Evolutionary conservation across 2,888 invertebrate species (phyloP).

Genomic region (Drepanosiphum platanoidis): DNA sequence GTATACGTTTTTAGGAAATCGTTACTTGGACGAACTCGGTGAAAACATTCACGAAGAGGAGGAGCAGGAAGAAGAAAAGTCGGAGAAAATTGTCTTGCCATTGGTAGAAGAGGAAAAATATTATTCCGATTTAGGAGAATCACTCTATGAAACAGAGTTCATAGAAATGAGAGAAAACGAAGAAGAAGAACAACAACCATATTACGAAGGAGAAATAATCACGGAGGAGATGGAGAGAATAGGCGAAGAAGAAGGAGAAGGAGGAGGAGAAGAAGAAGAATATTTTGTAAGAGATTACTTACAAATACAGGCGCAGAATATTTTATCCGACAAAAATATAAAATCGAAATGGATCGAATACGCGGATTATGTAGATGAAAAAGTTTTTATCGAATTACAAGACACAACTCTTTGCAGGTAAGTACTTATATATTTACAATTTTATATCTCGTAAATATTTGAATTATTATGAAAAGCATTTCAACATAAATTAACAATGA

Average conservation of each 20-base stretch:
- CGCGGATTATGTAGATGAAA: constrained; percentile 74
- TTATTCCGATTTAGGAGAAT: constrained; percentile 66
- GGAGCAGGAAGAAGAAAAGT: constrained; percentile 63
- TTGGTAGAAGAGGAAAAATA: constrained; percentile 38
- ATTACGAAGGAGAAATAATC: constrained; percentile 56
- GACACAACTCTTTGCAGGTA: constrained; percentile 70
- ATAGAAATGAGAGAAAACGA: constrained; percentile 64
- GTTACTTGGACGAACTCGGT: constrained; percentile 15
- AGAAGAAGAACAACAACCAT: constrained; percentile 57
- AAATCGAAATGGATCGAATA: constrained; percentile 72
- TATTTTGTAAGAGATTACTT: constrained; percentile 4
- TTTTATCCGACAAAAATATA: constrained; percentile 23
- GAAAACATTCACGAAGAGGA: constrained; percentile 56
- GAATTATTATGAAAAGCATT: too few species aligned
- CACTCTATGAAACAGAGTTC: constrained; percentile 61
- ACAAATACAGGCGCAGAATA: constrained; percentile 10
- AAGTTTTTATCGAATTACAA: constrained; percentile 72
- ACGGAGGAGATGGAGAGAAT: constrained; percentile 68
- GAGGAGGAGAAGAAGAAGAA: too few species aligned
- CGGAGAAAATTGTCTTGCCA: constrained; percentile 14
- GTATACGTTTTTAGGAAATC: constrained; percentile 27
- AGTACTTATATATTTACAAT: too few species aligned
- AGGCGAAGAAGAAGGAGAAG: constrained; percentile 69
- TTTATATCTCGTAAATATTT: too few species aligned
- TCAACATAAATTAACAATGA: too few species aligned